These are phyloP conservation scores for Dyspetes luteomarginatus DNA, from an alignment of 2,888 invertebrate genomes.

Conservation along the genomic window DNA sequence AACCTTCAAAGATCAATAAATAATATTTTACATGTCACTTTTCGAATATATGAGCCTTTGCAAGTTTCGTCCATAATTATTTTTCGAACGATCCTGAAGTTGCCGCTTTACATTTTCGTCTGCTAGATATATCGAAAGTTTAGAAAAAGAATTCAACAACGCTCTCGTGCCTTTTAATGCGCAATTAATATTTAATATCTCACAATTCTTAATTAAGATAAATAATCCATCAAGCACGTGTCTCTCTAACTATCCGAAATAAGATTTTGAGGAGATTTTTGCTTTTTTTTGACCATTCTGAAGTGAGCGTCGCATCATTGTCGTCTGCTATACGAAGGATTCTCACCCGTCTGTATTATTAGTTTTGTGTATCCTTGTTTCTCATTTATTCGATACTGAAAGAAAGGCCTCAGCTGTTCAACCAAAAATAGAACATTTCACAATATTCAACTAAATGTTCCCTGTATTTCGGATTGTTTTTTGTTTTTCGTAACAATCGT, in stretches of 20 bases:
- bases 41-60: too few species aligned
- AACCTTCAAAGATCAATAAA: neutral
- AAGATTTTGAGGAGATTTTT: neutral
- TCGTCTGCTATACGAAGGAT: slow-evolving; percentile 12
- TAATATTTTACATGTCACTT: neutral
- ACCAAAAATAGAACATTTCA: neutral
- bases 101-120: neutral
- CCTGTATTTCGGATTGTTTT: neutral
- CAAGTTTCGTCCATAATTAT: slow-evolving; percentile 22
- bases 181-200: too few species aligned
- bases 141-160: too few species aligned
- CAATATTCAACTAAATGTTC: neutral
- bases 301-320: slow-evolving; percentile 21
- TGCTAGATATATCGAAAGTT: neutral
- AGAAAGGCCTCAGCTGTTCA: too few species aligned
- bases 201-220: too few species aligned
- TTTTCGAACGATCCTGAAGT: neutral
- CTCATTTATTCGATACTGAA: too few species aligned
- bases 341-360: neutral
- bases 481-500: neutral
- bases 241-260: too few species aligned
- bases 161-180: too few species aligned
- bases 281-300: neutral
- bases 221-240: too few species aligned
- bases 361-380: neutral